Base-by-base conservation (phyloP, 1,140 invertebrate genomes). In the Pseudomyrmex flavicornis region DNA sequence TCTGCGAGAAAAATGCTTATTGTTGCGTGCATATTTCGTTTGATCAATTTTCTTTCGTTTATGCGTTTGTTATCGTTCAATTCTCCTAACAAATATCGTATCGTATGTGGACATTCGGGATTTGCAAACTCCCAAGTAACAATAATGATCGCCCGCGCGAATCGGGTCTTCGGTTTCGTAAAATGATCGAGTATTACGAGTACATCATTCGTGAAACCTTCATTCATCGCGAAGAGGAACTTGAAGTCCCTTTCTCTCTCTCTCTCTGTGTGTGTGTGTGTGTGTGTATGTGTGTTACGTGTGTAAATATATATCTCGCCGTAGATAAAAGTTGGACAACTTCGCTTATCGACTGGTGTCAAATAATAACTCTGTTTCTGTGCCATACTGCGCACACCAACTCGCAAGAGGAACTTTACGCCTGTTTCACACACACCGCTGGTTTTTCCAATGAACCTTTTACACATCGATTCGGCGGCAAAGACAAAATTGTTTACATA, bases 241-340 rank as follows among this genome's bases (percentile, higher is more conserved):
- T 12, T 26, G 26, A 69, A 58, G 26, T 69, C 10, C 17, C 46
- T 50, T 2, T 26, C 0, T 26, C 26, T 26, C 26, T 26, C 22
- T 26, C 0, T 26, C 3, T 58, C 46, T 35, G 26, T 3, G 2
- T 26, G 1, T 2, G 26, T 26, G 35, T 7, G 35, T 7, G 26
- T 58, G 56, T 35, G 26, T 3, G 0, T 26, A 26, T 2, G 26
- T 26, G 35, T 7, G 35, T 7, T 73, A 8, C 2, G 13, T 74
- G 46, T 74, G 59, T 48, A 74, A 46, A 76, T 70, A 69, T 70
- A 48, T 54, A 44, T 80, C 58, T 58, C 15, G 65, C 62, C 13
- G 12, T 62, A 66, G 79, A 87, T 87, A 87, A 84, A 84, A 83
- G 74, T 87, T 66, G 82, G 68, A 63, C 68, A 65, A 83, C 82